Evolutionary conservation across 1,140 invertebrate genomes (phyloP), one percentile per base, ranked within the genome.

Genomic region (Cheumatopsyche charites): DNA sequence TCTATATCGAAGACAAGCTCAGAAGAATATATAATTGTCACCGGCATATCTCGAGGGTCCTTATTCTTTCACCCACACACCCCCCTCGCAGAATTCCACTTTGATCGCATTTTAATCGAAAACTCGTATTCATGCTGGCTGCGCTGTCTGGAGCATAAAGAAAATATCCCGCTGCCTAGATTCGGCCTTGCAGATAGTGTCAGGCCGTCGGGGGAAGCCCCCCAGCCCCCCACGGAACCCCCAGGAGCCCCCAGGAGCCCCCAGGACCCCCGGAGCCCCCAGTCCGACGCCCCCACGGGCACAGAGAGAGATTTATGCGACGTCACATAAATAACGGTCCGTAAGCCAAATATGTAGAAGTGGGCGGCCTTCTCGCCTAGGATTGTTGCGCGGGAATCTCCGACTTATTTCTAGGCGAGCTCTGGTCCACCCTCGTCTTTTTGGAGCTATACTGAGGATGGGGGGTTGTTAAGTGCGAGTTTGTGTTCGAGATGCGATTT

Each of bases 141-240:
- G 62, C 62, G 71, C 74, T 71, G 74, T 76, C 74, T 76, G 72
- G 68, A 67, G 66, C 74, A 76, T 76, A 73, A 76, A 76, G 74
- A 76, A 76, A 76, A 76, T 76, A 76, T 76, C 72, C 74, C 67
- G 71, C 71, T 58, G 69, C 72, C 65, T 42, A 73, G 74, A 76
- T 76, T 76, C 69, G 74, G 74, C 74, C 72, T 76, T 76, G 72
- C 72, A 76, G 74, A 76, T 76, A 76, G 69, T 73, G 74, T 73
- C 71, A 73, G 67, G 47, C 42, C 21, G 66, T 55, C 21, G 47
- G 42, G 25, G 74, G 41, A 45, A 4, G 29, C 29, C 29, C 29
- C 29, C 3, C 29, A 36, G 3, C 29, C 29, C 3, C 29, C 29
- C 29, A 36, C 29, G n/a, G n/a, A n/a, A n/a, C n/a, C n/a, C n/a